Evolutionary conservation across 2,888 invertebrate species (phyloP).

Genomic region (Stenolophus ochropezus): DNA sequence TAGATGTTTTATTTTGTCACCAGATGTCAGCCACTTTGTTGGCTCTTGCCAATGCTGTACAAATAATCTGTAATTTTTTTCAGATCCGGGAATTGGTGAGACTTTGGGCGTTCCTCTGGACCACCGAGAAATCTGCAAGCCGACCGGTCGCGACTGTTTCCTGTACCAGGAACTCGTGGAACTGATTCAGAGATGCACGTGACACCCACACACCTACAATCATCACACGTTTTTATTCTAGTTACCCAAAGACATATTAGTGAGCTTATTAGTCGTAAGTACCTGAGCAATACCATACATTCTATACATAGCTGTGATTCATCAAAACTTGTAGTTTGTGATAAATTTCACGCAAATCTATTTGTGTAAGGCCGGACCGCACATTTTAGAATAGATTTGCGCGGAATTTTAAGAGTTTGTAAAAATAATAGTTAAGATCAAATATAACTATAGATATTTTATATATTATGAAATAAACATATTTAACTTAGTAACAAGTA

Average conservation of each 20-base stretch:
- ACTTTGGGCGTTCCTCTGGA: conserved; percentile 84
- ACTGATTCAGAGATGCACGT: conserved; percentile 73
- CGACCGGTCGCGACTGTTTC: conserved; percentile 81
- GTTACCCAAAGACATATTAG: conserved; percentile 44
- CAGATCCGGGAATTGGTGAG: conserved; percentile 88
- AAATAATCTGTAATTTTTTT: background rate
- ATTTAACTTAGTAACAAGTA: background rate
- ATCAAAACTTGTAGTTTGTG: background rate
- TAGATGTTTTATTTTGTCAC: too few relatives aligned
- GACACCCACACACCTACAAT: conserved; percentile 15
- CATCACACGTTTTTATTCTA: background rate
- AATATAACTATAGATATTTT: conserved; percentile 18
- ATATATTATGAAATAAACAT: conserved; percentile 10
- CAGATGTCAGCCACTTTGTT: too few relatives aligned
- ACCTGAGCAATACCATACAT: conserved; percentile 57
- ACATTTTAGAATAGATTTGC: conserved; percentile 2
- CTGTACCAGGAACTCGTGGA: conserved; percentile 81
- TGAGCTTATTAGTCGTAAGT: conserved; percentile 45
- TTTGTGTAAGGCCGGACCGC: conserved; percentile 14
- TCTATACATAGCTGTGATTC: conserved; percentile 57
- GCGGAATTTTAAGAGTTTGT: conserved; percentile 13
- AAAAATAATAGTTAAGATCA: background rate
- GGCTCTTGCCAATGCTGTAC: background rate
- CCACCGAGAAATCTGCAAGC: conserved; percentile 92
- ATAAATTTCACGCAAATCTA: conserved; percentile 17